Percentiles rank a stretch among this genome's conserved stretches.
phyloP scores from a whole-genome alignment of 2,113 vertebrate genomes.

The Labeo catla region DNA sequence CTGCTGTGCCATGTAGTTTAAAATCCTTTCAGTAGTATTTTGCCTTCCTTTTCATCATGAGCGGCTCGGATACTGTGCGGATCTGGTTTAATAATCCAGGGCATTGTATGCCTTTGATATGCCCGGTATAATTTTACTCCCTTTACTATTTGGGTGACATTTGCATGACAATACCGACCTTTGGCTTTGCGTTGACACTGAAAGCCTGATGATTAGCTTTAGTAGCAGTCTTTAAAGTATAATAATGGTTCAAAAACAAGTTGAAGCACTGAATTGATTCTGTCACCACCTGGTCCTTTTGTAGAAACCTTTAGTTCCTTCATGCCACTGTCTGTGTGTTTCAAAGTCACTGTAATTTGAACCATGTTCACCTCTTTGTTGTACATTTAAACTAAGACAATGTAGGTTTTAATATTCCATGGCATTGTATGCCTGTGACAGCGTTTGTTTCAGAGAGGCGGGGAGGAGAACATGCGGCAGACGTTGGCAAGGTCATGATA shows the following conservation, averaged over 20 bases:
- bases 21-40: conserved; percentile 29
- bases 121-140: conserved; percentile 68
- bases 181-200: conserved; percentile 63
- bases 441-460: conserved; percentile 4
- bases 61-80: not conserved
- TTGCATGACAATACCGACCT: conserved; percentile 78
- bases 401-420: conserved; percentile 14
- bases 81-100: conserved; percentile 39
- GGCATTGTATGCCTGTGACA: conserved; percentile 20
- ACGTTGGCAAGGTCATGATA: conserved; percentile 43
- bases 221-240: conserved; percentile 35
- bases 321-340: not conserved
- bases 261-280: not conserved
- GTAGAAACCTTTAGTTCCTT: not conserved
- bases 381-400: conserved; percentile 18
- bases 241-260: not conserved
- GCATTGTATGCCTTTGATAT: not conserved
- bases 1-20: not conserved
- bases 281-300: not conserved
- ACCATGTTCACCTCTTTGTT: conserved; percentile 14
- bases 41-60: conserved; percentile 13
- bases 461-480: conserved; percentile 1
- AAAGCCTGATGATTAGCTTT: conserved; percentile 66
- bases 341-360: not conserved
- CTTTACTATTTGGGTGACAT: conserved; percentile 73